Base-by-base conservation (phyloP, 2,113 vertebrate genomes). In the Serilophus lunatus region DNA sequence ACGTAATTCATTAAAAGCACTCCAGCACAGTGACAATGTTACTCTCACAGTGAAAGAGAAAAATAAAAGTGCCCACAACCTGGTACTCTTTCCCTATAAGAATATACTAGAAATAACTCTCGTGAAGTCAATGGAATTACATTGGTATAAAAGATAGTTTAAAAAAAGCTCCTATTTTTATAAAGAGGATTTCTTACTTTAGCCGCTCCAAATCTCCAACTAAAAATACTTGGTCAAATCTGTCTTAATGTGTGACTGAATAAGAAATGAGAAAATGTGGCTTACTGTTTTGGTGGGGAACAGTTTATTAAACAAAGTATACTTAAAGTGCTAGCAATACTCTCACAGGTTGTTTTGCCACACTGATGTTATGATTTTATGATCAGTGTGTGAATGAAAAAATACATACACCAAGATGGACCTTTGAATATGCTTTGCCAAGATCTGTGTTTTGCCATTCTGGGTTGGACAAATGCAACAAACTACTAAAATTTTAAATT, bases 211-310 rank as follows among this genome's bases (percentile, higher is more conserved):
- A 95, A 95, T 95, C 93, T 95, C 87, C 75, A 90, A 92, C 78
- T 95, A 92, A 94, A 97, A 95, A 95, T 96, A 95, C 84, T 88
- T 92, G 75, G 78, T 95, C 82, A 97, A 88, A 97, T 94, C 94
- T 94, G 57, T 85, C 93, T 92, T 90, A 82, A 91, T 88, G 78
- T 82, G 75, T 69, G 50, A 77, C 20, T 84, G 88, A 87, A 91
- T 77, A 84, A 92, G 91, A 96, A 89, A 96, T 45, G 54, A 93
- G 23, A 72, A 59, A 95, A 85, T 1, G 5, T 70, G 26, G 26
- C 50, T 79, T 18, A 44, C 16, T 79, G 20, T 24, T 85, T 60
- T 47, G n/a, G 33, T 25, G 1, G 9, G 40, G 35, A 35, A 77
- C 35, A 75, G 31, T 85, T 76, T 56, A 63, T 54, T 75, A 51